phyloP scores from a whole-genome alignment of 2,113 vertebrate species.

The Todiramphus chloris region DNA sequence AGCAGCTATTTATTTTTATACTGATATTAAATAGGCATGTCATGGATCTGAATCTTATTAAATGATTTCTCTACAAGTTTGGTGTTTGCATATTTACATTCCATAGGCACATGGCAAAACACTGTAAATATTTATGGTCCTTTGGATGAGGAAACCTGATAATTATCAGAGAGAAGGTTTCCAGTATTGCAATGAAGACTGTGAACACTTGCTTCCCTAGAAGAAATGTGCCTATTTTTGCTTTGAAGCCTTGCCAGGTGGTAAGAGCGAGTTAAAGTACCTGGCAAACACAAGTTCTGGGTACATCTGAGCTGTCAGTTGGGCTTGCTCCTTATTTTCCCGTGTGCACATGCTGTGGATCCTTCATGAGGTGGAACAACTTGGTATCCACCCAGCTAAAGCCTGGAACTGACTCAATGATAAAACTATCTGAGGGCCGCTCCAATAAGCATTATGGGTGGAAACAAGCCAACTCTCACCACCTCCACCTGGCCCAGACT shows the following conservation, averaged over 20 bases:
- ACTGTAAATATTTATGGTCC: neutral
- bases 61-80: neutral
- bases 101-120: neutral
- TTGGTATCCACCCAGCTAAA: neutral
- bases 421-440: neutral
- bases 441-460: neutral
- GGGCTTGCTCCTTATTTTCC: neutral
- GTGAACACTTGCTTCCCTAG: neutral
- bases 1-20: neutral
- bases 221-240: neutral
- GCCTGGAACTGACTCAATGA: neutral
- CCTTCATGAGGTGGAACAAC: neutral
- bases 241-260: neutral
- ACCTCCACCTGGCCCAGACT: constrained; percentile 34
- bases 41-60: neutral
- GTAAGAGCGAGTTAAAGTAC: neutral
- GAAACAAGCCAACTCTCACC: constrained; percentile 22
- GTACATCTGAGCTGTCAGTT: neutral
- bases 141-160: neutral
- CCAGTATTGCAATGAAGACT: neutral
- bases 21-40: neutral
- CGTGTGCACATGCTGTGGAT: neutral
- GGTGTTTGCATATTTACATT: neutral
- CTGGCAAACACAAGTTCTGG: neutral
- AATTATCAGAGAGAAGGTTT: neutral